phyloP scores from a whole-genome alignment of 1,140 invertebrate genomes.

The Matsumurasca onukii region DNA sequence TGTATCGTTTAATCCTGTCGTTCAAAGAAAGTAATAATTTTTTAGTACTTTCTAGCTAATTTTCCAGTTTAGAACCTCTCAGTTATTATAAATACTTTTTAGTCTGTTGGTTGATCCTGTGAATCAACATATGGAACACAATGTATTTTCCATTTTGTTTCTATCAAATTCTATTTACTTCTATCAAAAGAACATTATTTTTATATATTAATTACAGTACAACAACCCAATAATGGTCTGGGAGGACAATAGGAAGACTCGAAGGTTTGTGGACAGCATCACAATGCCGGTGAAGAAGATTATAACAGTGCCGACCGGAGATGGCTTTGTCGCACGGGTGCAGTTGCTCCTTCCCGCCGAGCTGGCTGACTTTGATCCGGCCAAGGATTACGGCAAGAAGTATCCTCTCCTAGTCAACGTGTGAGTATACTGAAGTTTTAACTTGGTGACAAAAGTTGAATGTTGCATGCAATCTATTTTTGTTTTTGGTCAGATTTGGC shows the following conservation, averaged over 20 bases:
- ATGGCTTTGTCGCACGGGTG: constrained; percentile 68
- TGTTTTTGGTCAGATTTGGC: too few species aligned
- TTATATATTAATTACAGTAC: too few species aligned
- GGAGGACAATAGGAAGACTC: constrained; percentile 64
- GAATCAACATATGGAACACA: too few species aligned
- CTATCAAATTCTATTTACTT: too few species aligned
- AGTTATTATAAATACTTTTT: too few species aligned
- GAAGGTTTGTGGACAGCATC: constrained; percentile 57
- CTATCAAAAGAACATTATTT: too few species aligned
- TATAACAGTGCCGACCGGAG: constrained; percentile 63
- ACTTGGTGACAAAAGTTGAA: background rate
- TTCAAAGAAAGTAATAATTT: too few species aligned
- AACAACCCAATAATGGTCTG: constrained; percentile 57
- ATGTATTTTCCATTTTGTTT: too few species aligned
- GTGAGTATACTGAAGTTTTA: constrained; percentile 62
- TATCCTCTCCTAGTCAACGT: constrained; percentile 88
- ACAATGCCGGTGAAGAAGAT: constrained; percentile 61
- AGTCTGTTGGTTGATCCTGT: too few species aligned
- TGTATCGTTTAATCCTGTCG: too few species aligned
- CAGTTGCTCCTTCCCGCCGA: constrained; percentile 68
- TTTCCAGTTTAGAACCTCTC: too few species aligned
- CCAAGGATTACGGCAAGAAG: constrained; percentile 55
- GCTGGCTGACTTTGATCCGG: constrained; percentile 56
- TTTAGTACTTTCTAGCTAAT: too few species aligned
- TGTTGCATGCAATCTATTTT: background rate